phyloP scores from a whole-genome alignment of 2,797 vertebrate genomes.

The Bufotes viridis region DNA sequence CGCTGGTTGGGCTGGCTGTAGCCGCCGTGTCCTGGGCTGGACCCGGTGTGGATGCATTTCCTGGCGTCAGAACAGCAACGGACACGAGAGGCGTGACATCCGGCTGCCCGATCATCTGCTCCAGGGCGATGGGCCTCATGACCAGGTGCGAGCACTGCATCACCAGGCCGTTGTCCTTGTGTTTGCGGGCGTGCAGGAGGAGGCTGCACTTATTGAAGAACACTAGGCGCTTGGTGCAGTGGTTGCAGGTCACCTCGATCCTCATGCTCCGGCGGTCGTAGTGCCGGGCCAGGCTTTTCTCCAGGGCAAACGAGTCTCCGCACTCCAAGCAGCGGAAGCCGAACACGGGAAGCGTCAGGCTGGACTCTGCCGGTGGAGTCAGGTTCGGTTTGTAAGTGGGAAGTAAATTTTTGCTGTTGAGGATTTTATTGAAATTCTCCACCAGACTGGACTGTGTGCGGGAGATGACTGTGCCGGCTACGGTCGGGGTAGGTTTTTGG shows the following conservation, averaged over 20 bases:
- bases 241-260: conserved; percentile 97
- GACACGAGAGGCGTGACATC: conserved; percentile 77
- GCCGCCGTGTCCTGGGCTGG: conserved; percentile 62
- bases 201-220: conserved; percentile 99
- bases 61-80: conserved; percentile 65
- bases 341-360: conserved; percentile 82
- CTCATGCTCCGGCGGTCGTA: conserved; percentile 93
- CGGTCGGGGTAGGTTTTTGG: conserved; percentile 81
- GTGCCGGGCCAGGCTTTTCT: conserved; percentile 90
- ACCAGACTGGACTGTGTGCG: conserved; percentile 93
- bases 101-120: conserved; percentile 93
- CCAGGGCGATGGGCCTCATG: conserved; percentile 90
- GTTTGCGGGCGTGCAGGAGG: conserved; percentile 92
- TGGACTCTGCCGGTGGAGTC: conserved; percentile 82
- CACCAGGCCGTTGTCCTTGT: conserved; percentile 94
- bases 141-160: conserved; percentile 98
- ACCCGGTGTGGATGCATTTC: conserved; percentile 65
- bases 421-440: conserved; percentile 95
- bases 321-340: conserved; percentile 96
- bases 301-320: conserved; percentile 90
- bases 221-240: conserved; percentile 90
- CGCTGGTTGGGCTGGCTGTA: conserved; percentile 67
- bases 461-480: conserved; percentile 85
- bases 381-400: conserved; percentile 93
- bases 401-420: conserved; percentile 94